A percentile compares a stretch with the other conserved stretches of the same genome.
Conservation (phyloP, 2,113 vertebrate genomes). For the Pyrgilauda ruficollis region DNA sequence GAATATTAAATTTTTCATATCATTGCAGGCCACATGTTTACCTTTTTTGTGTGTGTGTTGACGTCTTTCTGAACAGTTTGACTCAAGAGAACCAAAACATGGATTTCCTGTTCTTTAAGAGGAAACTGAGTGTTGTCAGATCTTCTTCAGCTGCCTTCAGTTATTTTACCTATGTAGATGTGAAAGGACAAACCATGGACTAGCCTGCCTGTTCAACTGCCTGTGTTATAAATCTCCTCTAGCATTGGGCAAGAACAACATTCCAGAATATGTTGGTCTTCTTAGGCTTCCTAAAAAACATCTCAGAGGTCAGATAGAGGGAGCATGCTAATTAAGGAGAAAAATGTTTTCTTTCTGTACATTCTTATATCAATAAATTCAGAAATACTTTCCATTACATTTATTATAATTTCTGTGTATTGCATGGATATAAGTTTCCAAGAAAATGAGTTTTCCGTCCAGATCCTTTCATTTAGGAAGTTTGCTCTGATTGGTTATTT, state of each 20-base stretch:
- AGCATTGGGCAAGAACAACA: accelerated
- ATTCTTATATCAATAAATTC: not conserved
- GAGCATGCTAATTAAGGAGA: not conserved
- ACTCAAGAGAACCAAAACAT: not conserved
- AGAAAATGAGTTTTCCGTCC: not conserved
- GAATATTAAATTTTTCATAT: not conserved
- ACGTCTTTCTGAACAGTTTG: not conserved
- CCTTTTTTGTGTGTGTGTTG: not conserved
- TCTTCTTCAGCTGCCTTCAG: not conserved
- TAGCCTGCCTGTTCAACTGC: not conserved
- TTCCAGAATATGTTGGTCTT: not conserved
- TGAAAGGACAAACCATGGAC: not conserved
- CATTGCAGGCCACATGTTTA: not conserved
- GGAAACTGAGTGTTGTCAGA: not conserved
- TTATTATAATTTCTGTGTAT: not conserved
- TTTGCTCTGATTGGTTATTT: not conserved
- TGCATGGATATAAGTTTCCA: not conserved
- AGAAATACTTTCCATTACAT: not conserved
- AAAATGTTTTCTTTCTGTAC: not conserved
- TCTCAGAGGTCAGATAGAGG: not conserved
- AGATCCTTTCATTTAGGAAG: not conserved
- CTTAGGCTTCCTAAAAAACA: not conserved
- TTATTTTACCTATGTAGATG: not conserved
- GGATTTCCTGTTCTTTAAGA: not conserved
- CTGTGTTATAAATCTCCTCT: not conserved